Evolutionary conservation across 2,113 vertebrate genomes (phyloP).

Genomic region (Gobiocypris rarus): DNA sequence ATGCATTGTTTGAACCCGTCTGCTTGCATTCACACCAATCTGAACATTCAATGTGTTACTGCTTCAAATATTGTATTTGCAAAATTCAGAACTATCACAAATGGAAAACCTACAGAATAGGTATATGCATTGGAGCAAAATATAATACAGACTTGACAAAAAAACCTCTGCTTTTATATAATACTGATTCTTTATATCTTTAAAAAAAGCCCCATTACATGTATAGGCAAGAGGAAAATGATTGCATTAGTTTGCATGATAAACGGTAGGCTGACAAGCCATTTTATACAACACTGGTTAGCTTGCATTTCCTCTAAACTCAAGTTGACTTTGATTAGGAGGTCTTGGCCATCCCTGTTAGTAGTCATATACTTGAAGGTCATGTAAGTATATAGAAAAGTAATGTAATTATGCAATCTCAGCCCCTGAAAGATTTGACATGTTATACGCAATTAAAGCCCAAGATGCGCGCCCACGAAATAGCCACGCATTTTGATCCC

Average conservation of each 20-base stretch:
- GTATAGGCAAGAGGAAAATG: slow-evolving; percentile 45
- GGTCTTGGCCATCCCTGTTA: slow-evolving; percentile 56
- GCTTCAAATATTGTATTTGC: slow-evolving; percentile 60
- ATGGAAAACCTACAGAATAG: slow-evolving; percentile 44
- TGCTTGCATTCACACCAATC: slow-evolving; percentile 20
- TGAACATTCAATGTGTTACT: slow-evolving; percentile 22
- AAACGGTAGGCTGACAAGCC: slow-evolving; percentile 45
- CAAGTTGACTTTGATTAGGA: slow-evolving; percentile 69
- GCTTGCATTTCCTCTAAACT: slow-evolving; percentile 61
- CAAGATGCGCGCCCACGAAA: slow-evolving; percentile 61
- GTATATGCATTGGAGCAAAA: neutral
- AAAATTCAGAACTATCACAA: slow-evolving; percentile 58
- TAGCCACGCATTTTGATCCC: slow-evolving; percentile 67
- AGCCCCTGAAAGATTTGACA: slow-evolving; percentile 62
- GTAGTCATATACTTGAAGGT: slow-evolving; percentile 62
- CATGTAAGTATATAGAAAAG: slow-evolving; percentile 70
- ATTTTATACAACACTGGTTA: slow-evolving; percentile 50
- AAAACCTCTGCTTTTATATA: neutral
- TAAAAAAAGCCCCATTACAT: slow-evolving; percentile 10
- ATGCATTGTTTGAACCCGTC: slow-evolving; percentile 68
- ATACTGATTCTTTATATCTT: neutral
- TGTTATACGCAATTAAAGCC: slow-evolving; percentile 68
- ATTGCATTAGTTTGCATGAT: slow-evolving; percentile 47
- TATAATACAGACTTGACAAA: neutral
- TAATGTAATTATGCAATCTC: slow-evolving; percentile 74